Percentiles rank a stretch among this genome's conserved stretches.
These are phyloP conservation scores for Pseudoips prasinana DNA, from an alignment of 2,888 invertebrate genomes.

Conservation along the genomic window DNA sequence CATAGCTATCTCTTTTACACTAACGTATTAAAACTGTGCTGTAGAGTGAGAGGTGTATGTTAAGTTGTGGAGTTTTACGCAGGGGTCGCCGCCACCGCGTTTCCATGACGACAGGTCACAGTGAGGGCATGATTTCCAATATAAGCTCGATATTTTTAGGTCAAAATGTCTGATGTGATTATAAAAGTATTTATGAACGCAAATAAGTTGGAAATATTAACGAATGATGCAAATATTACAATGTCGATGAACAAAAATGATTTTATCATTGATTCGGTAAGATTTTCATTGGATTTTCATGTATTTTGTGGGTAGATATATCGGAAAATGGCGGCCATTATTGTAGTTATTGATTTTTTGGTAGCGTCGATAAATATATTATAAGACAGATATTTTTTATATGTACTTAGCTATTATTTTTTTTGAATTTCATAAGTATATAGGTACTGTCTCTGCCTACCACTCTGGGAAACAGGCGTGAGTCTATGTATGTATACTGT, in stretches of 20 bases:
- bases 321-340: constrained; percentile 28
- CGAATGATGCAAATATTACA: constrained; percentile 32
- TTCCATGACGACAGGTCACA: constrained; percentile 62
- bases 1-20: constrained; percentile 42
- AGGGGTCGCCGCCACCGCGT: constrained; percentile 58
- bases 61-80: constrained; percentile 21
- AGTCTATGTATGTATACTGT: too few species aligned
- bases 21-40: constrained; percentile 13
- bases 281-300: constrained; percentile 32
- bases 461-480: too few species aligned
- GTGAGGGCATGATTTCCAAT: constrained; percentile 74
- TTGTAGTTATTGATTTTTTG: constrained; percentile 25
- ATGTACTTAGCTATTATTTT: too few species aligned
- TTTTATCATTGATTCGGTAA: constrained; percentile 58
- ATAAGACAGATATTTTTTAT: too few species aligned
- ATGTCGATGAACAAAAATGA: constrained; percentile 36
- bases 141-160: constrained; percentile 72
- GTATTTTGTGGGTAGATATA: constrained; percentile 13
- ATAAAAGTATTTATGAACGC: constrained; percentile 49
- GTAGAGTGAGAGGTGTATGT: constrained; percentile 38
- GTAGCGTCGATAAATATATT: constrained; percentile 19
- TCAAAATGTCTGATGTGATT: constrained; percentile 51
- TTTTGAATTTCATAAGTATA: too few species aligned
- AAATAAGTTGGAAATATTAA: constrained; percentile 38
- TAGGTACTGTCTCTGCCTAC: too few species aligned